Base-by-base conservation (phyloP, 2,888 invertebrate genomes). In the Drosophila glabriapex region DNA sequence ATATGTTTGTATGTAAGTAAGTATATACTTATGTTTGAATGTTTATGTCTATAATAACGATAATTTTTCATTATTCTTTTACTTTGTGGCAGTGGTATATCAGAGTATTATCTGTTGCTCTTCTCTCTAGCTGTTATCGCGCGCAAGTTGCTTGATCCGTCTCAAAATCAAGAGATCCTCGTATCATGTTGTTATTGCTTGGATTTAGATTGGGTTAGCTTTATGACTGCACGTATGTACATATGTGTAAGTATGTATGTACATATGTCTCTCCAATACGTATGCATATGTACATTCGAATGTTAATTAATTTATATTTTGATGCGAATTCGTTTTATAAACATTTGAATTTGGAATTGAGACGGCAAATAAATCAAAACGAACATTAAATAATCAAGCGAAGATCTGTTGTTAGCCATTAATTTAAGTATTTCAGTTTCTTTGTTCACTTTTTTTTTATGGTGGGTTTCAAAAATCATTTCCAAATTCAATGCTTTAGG, bases 11-110 rank as follows among this genome's bases (percentile, higher is more conserved):
- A 37, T 59, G 39, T 65, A 53, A 54, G 46, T 65, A 53, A 54
- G 60, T 71, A 68, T 71, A 69, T 69, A 67, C 73, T 50, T 65
- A 54, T 66, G 55, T 63, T 49, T 37, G 59, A 65, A 76, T 69
- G 49, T 68, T 79, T 61, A 68, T 80, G 79, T 77, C 80, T 87
- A 82, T 75, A 82, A 84, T 77, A 76, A 89, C 72, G 68, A 76
- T 76, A 67, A 75, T 68, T 68, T 68, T 54, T 65, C 62, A 54
- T 64, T 73, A 73, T 74, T 50, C 67, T 58, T 75, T 60, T 70
- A 53, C 50, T 65, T 80, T 85, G 92, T 92, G 92, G 92, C 92
- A 92, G 92, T 92, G 92, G 92, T 91, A 83, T 78, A 85, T 90
- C 84, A 90, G 91, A 92, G 90, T 89, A 87, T 85, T 90, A 73